phyloP scores from a whole-genome alignment of 2,113 vertebrate genomes.

The Centropus bengalensis region DNA sequence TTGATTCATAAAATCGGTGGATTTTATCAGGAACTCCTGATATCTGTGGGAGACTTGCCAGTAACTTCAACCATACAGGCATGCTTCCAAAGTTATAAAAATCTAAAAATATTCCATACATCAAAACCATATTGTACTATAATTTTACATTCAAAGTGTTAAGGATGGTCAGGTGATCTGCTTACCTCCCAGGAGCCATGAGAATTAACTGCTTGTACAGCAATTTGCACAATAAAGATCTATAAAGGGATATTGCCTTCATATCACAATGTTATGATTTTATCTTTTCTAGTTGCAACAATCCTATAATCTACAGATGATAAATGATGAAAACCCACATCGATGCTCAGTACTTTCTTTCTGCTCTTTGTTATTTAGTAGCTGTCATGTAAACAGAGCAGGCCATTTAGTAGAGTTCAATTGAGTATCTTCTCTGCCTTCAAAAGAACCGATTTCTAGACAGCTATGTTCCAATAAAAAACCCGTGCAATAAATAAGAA shows the following conservation, averaged over 20 bases:
- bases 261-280: not conserved
- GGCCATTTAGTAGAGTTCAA: not conserved
- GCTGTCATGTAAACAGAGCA: not conserved
- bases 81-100: not conserved
- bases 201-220: not conserved
- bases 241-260: not conserved
- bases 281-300: slow-evolving; percentile 14
- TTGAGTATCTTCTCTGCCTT: slow-evolving; percentile 1
- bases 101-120: not conserved
- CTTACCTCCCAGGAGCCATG: not conserved
- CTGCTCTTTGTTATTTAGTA: slow-evolving; percentile 13
- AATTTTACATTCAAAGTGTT: not conserved
- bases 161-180: not conserved
- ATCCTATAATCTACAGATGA: not conserved
- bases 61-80: not conserved
- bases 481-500: not conserved
- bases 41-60: not conserved
- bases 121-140: not conserved
- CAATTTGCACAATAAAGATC: not conserved
- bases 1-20: not conserved
- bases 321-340: not conserved
- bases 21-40: not conserved
- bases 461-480: not conserved
- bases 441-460: not conserved
- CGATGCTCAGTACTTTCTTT: not conserved